Conservation (phyloP, 2,113 vertebrate genomes). For the Rhineura floridana region DNA sequence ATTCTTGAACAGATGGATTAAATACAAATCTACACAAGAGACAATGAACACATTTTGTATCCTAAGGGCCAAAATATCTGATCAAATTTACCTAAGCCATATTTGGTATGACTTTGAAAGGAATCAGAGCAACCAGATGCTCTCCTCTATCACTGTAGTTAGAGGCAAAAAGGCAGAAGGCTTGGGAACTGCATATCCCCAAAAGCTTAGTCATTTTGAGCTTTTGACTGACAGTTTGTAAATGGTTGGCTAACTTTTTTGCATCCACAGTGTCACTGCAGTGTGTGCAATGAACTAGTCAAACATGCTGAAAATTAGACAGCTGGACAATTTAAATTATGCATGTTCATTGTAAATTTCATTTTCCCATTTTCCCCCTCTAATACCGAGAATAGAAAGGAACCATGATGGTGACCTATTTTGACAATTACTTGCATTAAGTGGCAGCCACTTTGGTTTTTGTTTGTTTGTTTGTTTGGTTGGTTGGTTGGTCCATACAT, state of each 20-base stretch:
- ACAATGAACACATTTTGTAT: neutral
- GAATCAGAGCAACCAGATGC: conserved; percentile 21
- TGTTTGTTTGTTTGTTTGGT: neutral
- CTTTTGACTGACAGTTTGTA: neutral
- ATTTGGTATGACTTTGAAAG: conserved; percentile 31
- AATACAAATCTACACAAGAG: neutral
- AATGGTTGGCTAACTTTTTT: conserved; percentile 22
- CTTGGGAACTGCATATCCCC: neutral
- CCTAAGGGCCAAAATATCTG: conserved; percentile 14
- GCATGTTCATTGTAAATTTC: neutral
- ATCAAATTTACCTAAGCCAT: conserved; percentile 30
- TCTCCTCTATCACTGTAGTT: conserved; percentile 3
- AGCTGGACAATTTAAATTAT: conserved; percentile 23
- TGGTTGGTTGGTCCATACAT: too few species aligned
- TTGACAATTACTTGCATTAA: neutral
- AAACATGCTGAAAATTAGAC: conserved; percentile 23
- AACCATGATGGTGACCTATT: neutral
- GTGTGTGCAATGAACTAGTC: conserved; percentile 32
- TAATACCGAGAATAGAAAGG: neutral
- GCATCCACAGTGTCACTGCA: neutral
- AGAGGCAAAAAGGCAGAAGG: conserved; percentile 31
- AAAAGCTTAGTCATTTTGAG: neutral
- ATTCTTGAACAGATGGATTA: conserved; percentile 27
- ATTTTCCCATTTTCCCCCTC: neutral
- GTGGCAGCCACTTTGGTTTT: neutral